Evolutionary conservation across 2,888 invertebrate species (phyloP).

Genomic region (Pristionchus exspectatus): DNA sequence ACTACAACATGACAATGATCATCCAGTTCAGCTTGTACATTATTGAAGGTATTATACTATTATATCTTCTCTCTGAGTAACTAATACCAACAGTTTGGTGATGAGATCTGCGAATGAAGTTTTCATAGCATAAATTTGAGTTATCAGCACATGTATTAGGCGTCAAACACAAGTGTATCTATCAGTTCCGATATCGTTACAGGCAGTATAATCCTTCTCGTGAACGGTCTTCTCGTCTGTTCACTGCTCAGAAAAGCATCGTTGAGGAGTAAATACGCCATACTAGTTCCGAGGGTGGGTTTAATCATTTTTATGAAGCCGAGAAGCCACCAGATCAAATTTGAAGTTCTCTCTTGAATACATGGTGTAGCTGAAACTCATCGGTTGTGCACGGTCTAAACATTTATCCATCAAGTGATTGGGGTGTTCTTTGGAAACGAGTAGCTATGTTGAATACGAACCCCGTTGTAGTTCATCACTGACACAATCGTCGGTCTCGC

Average conservation of each 20-base stretch:
- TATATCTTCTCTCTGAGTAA: neutral
- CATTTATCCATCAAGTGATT: too few species aligned
- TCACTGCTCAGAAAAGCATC: neutral
- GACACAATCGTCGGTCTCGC: constrained; percentile 39
- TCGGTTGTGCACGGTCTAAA: too few species aligned
- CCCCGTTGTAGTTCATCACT: constrained; percentile 10
- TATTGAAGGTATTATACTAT: constrained; percentile 17
- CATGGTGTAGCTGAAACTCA: too few species aligned
- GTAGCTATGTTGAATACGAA: neutral
- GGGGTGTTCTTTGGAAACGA: too few species aligned
- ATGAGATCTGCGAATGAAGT: neutral
- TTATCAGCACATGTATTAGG: neutral
- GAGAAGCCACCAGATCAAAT: neutral
- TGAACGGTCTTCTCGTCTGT: neutral
- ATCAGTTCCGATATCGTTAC: neutral
- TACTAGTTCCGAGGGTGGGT: constrained; percentile 33
- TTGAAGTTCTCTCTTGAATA: too few species aligned
- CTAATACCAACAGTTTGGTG: too few species aligned
- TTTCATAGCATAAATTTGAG: neutral
- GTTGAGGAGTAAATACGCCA: constrained; percentile 9
- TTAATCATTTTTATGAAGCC: neutral
- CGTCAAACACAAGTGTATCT: neutral
- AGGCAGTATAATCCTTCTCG: constrained; percentile 26
- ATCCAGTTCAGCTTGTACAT: constrained; percentile 32
- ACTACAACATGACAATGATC: neutral